These are phyloP conservation scores for Drosophila arawakana DNA, from an alignment of 1,140 invertebrate species.

Conservation along the genomic window DNA sequence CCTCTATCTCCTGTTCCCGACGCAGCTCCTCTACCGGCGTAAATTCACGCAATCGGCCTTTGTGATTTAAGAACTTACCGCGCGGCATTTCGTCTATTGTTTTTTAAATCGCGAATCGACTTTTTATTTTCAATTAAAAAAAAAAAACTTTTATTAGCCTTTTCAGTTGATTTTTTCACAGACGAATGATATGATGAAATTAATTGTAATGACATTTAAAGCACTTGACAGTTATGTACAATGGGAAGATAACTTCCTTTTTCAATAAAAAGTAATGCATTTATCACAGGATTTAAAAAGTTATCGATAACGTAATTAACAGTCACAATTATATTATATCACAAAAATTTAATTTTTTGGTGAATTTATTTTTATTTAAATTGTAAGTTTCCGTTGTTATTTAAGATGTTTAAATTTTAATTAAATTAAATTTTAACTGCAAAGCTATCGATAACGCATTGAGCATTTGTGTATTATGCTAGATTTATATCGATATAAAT, in stretches of 20 bases:
- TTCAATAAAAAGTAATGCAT: too few species aligned
- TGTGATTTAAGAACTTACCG: conserved; percentile 49
- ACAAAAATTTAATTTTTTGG: too few species aligned
- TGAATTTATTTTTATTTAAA: too few species aligned
- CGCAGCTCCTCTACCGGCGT: conserved; percentile 49
- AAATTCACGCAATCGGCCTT: conserved; percentile 56
- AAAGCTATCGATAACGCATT: too few species aligned
- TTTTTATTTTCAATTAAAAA: neutral
- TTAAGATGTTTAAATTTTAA: too few species aligned
- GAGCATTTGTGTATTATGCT: too few species aligned
- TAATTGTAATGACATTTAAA: neutral
- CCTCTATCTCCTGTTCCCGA: conserved; percentile 27
- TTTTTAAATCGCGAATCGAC: neutral
- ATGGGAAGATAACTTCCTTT: too few species aligned
- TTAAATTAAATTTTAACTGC: too few species aligned
- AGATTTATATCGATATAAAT: neutral
- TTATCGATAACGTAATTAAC: too few species aligned
- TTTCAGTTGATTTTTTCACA: neutral
- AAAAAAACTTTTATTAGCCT: neutral
- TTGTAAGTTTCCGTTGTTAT: too few species aligned
- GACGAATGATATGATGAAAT: neutral
- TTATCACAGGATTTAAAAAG: too few species aligned
- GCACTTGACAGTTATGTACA: neutral
- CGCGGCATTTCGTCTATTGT: conserved; percentile 47
- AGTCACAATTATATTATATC: too few species aligned